A percentile compares a stretch with the other conserved stretches of the same genome.
Evolutionary conservation across 1,140 invertebrate species (phyloP).

Genomic region (Apis cerana): DNA sequence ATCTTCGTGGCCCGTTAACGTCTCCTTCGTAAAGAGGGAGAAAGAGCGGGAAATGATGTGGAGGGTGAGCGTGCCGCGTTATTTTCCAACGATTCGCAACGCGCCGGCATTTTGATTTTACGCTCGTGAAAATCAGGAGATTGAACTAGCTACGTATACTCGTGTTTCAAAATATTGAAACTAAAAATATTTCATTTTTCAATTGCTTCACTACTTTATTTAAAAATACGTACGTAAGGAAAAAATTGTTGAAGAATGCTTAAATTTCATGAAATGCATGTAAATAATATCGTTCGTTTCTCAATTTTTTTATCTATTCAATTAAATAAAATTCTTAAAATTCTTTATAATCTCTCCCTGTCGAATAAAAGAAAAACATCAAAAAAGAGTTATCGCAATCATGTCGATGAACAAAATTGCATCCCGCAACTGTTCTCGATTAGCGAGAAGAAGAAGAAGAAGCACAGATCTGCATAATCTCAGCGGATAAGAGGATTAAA

Average conservation of each 20-base stretch:
- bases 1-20: slow-evolving; percentile 29
- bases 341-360: too few species aligned
- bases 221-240: not conserved
- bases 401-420: not conserved
- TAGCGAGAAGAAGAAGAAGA: not conserved
- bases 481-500: not conserved
- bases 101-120: slow-evolving; percentile 1
- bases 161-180: too few species aligned
- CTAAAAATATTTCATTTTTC: not conserved
- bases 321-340: not conserved
- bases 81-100: slow-evolving; percentile 33
- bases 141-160: not conserved
- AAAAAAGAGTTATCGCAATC: not conserved
- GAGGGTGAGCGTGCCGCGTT: slow-evolving; percentile 5
- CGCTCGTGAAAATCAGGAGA: not conserved
- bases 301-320: not conserved
- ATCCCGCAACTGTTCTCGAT: not conserved
- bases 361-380: too few species aligned
- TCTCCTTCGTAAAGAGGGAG: slow-evolving; percentile 1
- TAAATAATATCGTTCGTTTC: not conserved
- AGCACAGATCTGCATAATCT: not conserved
- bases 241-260: not conserved
- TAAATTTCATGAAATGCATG: not conserved
- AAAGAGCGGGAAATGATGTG: slow-evolving; percentile 12
- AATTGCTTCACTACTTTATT: not conserved